These are phyloP conservation scores for Melieria crassipennis DNA, from an alignment of 2,888 invertebrate species.

Conservation along the genomic window DNA sequence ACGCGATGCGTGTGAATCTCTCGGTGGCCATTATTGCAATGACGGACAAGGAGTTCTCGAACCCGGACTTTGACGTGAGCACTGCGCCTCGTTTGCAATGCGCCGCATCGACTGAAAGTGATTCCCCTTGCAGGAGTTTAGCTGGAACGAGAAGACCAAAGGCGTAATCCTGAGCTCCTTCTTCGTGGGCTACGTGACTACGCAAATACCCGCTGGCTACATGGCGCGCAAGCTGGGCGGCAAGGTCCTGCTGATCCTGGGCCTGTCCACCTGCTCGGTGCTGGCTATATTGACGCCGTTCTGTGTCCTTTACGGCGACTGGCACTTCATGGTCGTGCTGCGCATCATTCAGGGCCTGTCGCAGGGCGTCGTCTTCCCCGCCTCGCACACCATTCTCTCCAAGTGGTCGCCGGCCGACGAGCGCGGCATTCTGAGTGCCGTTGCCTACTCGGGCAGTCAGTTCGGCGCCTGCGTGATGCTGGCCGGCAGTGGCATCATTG, in stretches of 20 bases:
- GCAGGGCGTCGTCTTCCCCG: slow-evolving; percentile 75
- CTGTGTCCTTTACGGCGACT: slow-evolving; percentile 73
- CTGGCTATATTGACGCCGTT: slow-evolving; percentile 75
- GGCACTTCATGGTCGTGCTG: slow-evolving; percentile 70
- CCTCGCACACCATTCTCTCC: slow-evolving; percentile 73
- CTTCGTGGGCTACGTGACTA: slow-evolving; percentile 75
- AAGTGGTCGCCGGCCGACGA: slow-evolving; percentile 78
- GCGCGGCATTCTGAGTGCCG: slow-evolving; percentile 73
- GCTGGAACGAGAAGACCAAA: slow-evolving; percentile 70
- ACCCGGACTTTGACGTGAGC: slow-evolving; percentile 53
- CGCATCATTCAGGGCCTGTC: slow-evolving; percentile 76
- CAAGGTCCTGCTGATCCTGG: slow-evolving; percentile 70
- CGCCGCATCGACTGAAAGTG: too few species aligned
- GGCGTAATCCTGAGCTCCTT: slow-evolving; percentile 73
- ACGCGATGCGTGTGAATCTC: slow-evolving; percentile 73
- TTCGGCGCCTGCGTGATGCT: slow-evolving; percentile 81
- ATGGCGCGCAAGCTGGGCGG: slow-evolving; percentile 77
- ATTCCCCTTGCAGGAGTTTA: slow-evolving; percentile 67
- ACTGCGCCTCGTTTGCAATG: too few species aligned
- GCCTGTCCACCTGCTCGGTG: slow-evolving; percentile 71
- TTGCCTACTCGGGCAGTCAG: slow-evolving; percentile 78
- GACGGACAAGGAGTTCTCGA: slow-evolving; percentile 67
- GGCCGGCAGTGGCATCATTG: slow-evolving; percentile 76
- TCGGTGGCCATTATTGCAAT: slow-evolving; percentile 80
- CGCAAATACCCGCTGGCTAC: slow-evolving; percentile 74